Percentiles rank a stretch among this genome's conserved stretches.
These are phyloP conservation scores for Acyrthosiphon pisum DNA, from an alignment of 1,140 invertebrate genomes.

Conservation along the genomic window DNA sequence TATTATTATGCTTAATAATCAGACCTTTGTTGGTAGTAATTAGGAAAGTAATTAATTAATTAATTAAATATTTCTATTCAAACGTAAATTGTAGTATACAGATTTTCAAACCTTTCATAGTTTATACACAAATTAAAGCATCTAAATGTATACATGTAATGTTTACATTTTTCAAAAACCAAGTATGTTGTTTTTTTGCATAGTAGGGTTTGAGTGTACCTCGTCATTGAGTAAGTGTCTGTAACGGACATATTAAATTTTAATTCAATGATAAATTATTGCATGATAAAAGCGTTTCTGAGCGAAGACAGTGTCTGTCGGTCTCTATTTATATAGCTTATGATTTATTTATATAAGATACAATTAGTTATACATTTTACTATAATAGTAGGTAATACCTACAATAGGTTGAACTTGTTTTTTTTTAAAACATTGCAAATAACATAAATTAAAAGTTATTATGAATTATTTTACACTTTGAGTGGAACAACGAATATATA, in stretches of 20 bases:
- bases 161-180: no score
- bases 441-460: neutral
- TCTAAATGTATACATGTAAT: no score
- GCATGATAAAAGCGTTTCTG: neutral
- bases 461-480: no score
- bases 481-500: no score
- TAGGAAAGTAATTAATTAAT: neutral
- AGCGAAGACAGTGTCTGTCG: neutral
- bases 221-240: neutral
- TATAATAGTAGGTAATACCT: neutral
- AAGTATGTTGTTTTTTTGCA: neutral
- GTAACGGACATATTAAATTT: neutral
- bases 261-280: neutral
- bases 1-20: neutral
- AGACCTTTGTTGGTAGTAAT: neutral
- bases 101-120: neutral
- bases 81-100: neutral
- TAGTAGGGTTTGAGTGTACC: neutral
- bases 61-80: neutral
- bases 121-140: neutral
- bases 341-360: neutral
- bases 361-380: neutral
- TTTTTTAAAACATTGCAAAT: neutral
- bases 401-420: neutral
- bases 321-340: neutral